Evolutionary conservation across 2,113 vertebrate species (phyloP), one percentile per base, ranked within the genome.

Genomic region (Bambusicola thoracicus): DNA sequence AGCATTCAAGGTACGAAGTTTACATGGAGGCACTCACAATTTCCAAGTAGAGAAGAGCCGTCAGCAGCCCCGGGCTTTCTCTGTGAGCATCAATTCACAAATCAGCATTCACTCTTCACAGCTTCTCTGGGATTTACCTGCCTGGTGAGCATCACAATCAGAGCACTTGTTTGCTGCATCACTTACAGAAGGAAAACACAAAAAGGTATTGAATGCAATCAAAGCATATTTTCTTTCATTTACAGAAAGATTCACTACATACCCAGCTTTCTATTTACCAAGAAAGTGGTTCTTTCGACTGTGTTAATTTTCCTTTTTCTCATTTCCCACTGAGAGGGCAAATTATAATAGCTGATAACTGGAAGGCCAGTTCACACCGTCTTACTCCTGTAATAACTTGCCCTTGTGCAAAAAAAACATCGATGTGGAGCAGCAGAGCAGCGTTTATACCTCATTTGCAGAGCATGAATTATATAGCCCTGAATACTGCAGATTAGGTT

Each of bases 391-490:
- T 72, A 93, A 85, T 92, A 89, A 92, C 75, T 94, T 73, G 87
- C 22, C 51, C 55, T 32, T 72, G 72, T 88, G 40, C 56, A 94
- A 92, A 94, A 96, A 51, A 24, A 22, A 43, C 3, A 2, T 87
- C 90, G 87, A 85, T 73, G 65, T 72, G 67, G 66, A 78, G 63
- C 81, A 77, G 67, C 55, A 89, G 74, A 93, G 55, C 62, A 80
- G 67, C 75, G 85, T 95, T 95, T 95, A 87, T 77, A 89, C 58
- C 81, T 89, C 89, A 73, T 94, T 92, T 94, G 36, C 46, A 83
- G 43, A 91, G 72, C 10, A 34, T 87, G 92, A 94, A 89, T 93
- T 89, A 93, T 17, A 51, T n/a, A 81, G 83, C 74, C 27, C 56
- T 32, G 25, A 20, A 46, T 91, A 51, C 51, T 92, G n/a, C 24